Conservation (phyloP, 2,113 vertebrate species). For the Dicentrarchus labrax region DNA sequence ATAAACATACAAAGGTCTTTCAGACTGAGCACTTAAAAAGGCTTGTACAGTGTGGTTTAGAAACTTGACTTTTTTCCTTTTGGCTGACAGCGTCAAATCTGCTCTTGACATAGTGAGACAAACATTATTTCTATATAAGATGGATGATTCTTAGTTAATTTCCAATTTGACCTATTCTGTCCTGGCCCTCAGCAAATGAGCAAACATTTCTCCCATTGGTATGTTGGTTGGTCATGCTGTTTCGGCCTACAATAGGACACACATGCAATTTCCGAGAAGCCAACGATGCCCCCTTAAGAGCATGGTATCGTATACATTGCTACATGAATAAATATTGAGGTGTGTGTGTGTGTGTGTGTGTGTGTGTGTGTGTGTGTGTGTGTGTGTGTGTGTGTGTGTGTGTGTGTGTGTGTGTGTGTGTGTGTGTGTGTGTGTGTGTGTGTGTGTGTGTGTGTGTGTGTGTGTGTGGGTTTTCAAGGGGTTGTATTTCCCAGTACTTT, state of each 20-base stretch:
- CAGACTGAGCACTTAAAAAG: slow-evolving; percentile 58
- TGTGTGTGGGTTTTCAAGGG: slow-evolving; percentile 36
- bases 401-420: no score
- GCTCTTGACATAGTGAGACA: slow-evolving; percentile 22
- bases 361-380: slow-evolving; percentile 52
- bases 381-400: no score
- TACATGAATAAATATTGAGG: slow-evolving; percentile 76
- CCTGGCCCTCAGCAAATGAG: slow-evolving; percentile 1
- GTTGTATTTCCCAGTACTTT: slow-evolving; percentile 84
- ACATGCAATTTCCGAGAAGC: slow-evolving; percentile 30
- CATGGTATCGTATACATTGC: slow-evolving; percentile 48
- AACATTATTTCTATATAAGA: slow-evolving; percentile 4
- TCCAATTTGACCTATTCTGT: slow-evolving; percentile 14
- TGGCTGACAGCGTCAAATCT: slow-evolving; percentile 33
- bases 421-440: no score
- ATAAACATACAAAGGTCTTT: slow-evolving; percentile 73
- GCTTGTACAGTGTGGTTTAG: slow-evolving; percentile 47
- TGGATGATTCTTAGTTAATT: slow-evolving; percentile 1
- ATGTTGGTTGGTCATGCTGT: slow-evolving; percentile 29
- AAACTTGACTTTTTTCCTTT: slow-evolving; percentile 20
- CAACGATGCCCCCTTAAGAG: slow-evolving; percentile 48
- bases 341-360: slow-evolving; percentile 65
- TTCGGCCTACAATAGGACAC: slow-evolving; percentile 35
- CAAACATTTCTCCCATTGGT: slow-evolving; percentile 14
- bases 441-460: slow-evolving; percentile 35